Base-by-base conservation (phyloP, 2,113 vertebrate species). In the Lasiurus cinereus region DNA sequence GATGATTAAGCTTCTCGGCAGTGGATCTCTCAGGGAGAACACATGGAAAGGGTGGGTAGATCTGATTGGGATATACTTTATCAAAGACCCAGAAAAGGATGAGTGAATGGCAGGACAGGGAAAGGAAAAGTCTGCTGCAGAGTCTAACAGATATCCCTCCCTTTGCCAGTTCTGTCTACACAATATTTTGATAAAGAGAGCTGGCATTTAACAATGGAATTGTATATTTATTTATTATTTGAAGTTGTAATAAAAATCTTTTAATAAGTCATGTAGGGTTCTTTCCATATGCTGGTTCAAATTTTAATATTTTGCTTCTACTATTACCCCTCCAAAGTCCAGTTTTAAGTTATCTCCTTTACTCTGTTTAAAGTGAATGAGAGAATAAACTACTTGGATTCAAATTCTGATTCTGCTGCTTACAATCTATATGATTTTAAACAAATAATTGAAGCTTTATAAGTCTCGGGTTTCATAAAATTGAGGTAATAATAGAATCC, bases 401-500 rank as follows among this genome's bases (percentile, higher is more conserved):
- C 13, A 90, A 88, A 93, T 84, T 88, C 21, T 50, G 31, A 4
- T 74, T 86, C 74, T 83, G 16, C 11, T 88, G 11, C 29, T 84
- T 88, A 46, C 11, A 48, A 50, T 48, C n/a, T 12, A 1, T 24
- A 15, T 59, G 11, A 96, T 6, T 6, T 48, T 19, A 31, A 24
- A 64, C 8, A 69, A 70, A 29, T 59, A 59, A 80, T 7, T 82
- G 33, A 90, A 52, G 0, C 16, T 70, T 46, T 91, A 48, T 74
- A 50, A 87, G 43, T 13, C 69, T 83, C 50, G 31, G 43, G 84
- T 69, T 95, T 43, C 46, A 48, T 90, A 92, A 87, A 83, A 56
- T 46, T 74, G 43, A 74, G 56, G 69, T 46, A 87, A 82, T 76
- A 64, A 56, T 33, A 64, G 54, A 74, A 15, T 66, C 27, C n/a